Evolutionary conservation across 2,113 vertebrate genomes (phyloP), one percentile per base, ranked within the genome.

Genomic region (Zeus faber): DNA sequence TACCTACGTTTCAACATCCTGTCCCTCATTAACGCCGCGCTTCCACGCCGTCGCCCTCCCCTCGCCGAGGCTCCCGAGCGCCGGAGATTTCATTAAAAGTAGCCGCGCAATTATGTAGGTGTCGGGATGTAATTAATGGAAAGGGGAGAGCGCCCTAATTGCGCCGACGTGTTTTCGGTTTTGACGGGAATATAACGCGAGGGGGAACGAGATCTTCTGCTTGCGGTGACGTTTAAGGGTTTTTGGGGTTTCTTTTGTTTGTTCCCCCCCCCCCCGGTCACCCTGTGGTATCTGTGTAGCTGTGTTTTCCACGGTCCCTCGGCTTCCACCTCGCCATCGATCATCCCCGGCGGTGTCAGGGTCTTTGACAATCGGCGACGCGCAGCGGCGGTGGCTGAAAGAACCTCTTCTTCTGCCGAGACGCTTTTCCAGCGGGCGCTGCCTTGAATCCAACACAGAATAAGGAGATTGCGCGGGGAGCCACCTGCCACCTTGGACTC

Each of bases 61-160:
- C 58, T 62, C 71, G 88, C 89, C 80, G 80, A 72, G 77, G 64
- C 69, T 90, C 11, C 11, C 24, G 74, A 91, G 79, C 78, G 58
- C 78, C 61, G 78, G 85, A 87, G 79, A 92, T 89, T 82, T 91
- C 70, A 89, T 94, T 91, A 89, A 90, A n/a, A 90, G 68, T 72
- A 67, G 68, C 65, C 85, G 81, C 86, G 89, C 93, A 91, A 93
- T 92, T 89, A 92, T 84, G 81, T 88, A 92, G 87, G 87, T 93
- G 89, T 89, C 87, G 87, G 92, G 86, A 80, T 89, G 69, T 91
- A 92, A 92, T 95, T 92, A 93, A 92, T 87, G 73, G 89, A 87
- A 89, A 77, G 77, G 70, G 24, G 78, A 83, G 75, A 57, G 70
- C 80, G 79, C 85, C 75, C 86, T 88, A 80, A 84, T 89, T 89